Base-by-base conservation (phyloP, 1,140 invertebrate genomes). In the Epicauta chinensis region DNA sequence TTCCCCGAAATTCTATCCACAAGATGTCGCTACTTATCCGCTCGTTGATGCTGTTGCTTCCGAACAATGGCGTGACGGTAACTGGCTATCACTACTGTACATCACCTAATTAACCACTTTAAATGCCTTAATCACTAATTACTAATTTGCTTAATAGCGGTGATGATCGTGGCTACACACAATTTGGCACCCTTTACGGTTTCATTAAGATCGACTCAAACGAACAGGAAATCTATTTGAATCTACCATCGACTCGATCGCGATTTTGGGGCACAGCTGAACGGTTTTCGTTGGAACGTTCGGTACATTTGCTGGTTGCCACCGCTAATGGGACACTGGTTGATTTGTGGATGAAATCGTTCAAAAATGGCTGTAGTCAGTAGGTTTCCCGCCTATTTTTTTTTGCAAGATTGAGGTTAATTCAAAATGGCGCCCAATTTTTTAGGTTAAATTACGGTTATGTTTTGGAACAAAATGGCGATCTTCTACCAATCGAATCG, bases 371-470 rank as follows among this genome's bases (percentile, higher is more conserved):
- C 10, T 54, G 56, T 47, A 47, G 51, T 2, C 56, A 63, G 66
- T 68, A 59, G 62, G 55, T 51, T n/a, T n/a, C n/a, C n/a, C n/a
- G n/a, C n/a, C n/a, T n/a, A n/a, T n/a, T n/a, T n/a, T n/a, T n/a
- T n/a, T n/a, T n/a, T n/a, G n/a, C n/a, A n/a, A n/a, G n/a, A n/a
- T n/a, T n/a, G n/a, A n/a, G n/a, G n/a, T n/a, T n/a, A n/a, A n/a
- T n/a, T n/a, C n/a, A n/a, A n/a, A n/a, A n/a, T n/a, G n/a, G n/a
- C n/a, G n/a, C n/a, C n/a, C n/a, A n/a, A n/a, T n/a, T 16, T 61
- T 65, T 39, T 29, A 68, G 66, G 9, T 40, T 64, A 14, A 61
- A 62, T 38, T 69, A 59, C 53, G 70, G 70, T 16, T 62, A 59
- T 48, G 51, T 67, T 23, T 53, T 60, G 48, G 32, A 57, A 4